These are phyloP conservation scores for Agrochola litura DNA, from an alignment of 2,888 invertebrate genomes.

Conservation along the genomic window DNA sequence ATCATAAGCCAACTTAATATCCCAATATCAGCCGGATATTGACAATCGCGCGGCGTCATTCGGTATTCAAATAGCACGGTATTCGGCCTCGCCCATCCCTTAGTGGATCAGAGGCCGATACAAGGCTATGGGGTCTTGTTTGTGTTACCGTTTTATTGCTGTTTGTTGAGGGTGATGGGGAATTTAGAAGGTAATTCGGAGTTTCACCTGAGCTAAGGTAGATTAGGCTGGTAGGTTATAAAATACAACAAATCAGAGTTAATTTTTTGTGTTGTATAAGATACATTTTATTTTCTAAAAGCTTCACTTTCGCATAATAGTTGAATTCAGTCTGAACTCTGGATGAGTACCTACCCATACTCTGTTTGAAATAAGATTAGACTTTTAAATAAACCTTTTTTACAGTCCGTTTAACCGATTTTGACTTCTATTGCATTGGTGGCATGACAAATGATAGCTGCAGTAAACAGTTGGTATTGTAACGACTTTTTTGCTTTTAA, in stretches of 20 bases:
- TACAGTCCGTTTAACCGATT: no score
- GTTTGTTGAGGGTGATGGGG: conserved; percentile 26
- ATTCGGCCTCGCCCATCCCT: conserved; percentile 48
- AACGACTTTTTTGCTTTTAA: no score
- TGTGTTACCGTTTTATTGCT: conserved; percentile 42
- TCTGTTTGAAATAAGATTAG: no score
- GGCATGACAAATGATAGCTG: no score
- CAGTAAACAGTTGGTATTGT: no score
- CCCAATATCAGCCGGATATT: conserved; percentile 57
- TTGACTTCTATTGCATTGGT: no score
- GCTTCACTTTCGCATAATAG: background rate
- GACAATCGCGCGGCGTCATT: conserved; percentile 69
- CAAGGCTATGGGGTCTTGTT: conserved; percentile 28
- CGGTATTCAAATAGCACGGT: conserved; percentile 69
- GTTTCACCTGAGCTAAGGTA: background rate
- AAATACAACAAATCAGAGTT: background rate
- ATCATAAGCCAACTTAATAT: conserved; percentile 59
- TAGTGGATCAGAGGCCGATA: conserved; percentile 47
- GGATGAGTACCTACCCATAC: background rate
- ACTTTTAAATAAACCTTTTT: no score
- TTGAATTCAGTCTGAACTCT: background rate
- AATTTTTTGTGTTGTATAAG: background rate
- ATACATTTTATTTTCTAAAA: background rate
- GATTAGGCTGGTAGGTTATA: background rate
- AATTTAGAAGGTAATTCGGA: background rate